A percentile compares a stretch with the other conserved stretches of the same genome.
These are phyloP conservation scores for Moxostoma hubbsi DNA, from an alignment of 2,797 vertebrate species.

Conservation along the genomic window DNA sequence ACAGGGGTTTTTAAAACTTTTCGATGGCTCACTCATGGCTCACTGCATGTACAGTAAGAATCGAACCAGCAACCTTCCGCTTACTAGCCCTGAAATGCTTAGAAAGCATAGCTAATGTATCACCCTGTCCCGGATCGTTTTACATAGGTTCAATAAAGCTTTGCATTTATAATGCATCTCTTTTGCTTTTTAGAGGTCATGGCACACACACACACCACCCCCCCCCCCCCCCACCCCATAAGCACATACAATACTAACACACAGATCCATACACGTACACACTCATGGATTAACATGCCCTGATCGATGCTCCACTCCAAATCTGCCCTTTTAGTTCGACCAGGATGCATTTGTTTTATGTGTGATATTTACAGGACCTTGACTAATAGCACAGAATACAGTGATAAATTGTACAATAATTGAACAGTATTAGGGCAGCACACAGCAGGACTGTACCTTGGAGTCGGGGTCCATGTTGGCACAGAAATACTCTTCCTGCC, in stretches of 20 bases:
- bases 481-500: constrained; percentile 77
- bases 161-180: constrained; percentile 34
- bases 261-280: not conserved
- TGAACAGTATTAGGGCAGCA: constrained; percentile 13
- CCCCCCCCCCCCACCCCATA: too few species aligned
- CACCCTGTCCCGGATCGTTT: constrained; percentile 42
- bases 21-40: not conserved
- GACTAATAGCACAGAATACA: constrained; percentile 28
- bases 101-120: constrained; percentile 33
- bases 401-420: not conserved
- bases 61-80: not conserved
- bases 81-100: not conserved
- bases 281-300: not conserved
- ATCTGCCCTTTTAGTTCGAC: constrained; percentile 28
- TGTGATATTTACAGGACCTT: not conserved
- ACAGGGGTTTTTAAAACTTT: too few species aligned
- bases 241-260: not conserved
- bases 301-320: constrained; percentile 18
- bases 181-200: constrained; percentile 46
- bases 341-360: constrained; percentile 3
- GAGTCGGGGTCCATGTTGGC: constrained; percentile 75
- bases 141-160: constrained; percentile 48
- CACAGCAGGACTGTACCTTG: constrained; percentile 62
- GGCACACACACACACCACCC: not conserved
- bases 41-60: not conserved